Conservation (phyloP, 2,113 vertebrate species). For the Dasyprocta punctata region DNA sequence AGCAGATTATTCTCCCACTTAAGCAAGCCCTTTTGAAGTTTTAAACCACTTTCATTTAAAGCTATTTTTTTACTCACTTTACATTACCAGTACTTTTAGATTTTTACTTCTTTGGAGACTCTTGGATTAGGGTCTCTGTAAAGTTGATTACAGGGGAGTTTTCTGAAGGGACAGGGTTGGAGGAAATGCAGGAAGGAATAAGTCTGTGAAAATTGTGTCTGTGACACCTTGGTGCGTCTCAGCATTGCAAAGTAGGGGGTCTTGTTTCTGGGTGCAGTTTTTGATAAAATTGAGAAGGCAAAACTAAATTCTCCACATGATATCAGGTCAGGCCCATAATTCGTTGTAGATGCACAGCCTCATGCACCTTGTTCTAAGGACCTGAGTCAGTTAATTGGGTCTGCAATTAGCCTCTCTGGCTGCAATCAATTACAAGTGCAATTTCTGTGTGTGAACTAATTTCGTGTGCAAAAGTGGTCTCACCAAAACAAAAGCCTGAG, state of each 20-base stretch:
- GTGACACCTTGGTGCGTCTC: neutral
- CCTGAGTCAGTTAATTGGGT: constrained; percentile 60
- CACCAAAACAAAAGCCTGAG: constrained; percentile 54
- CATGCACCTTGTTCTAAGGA: constrained; percentile 61
- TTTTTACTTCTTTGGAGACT: neutral
- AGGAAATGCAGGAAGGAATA: neutral
- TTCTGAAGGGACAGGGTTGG: neutral
- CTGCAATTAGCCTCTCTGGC: constrained; percentile 72
- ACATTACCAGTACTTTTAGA: neutral
- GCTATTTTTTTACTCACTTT: neutral
- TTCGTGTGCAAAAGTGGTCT: constrained; percentile 63
- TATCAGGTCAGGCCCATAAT: constrained; percentile 51
- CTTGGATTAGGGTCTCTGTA: neutral
- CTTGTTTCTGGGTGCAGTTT: constrained; percentile 22
- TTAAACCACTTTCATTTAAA: constrained; percentile 22
- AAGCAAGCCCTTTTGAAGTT: constrained; percentile 29
- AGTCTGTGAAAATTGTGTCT: neutral
- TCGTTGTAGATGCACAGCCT: constrained; percentile 60
- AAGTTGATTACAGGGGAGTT: neutral
- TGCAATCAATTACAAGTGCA: constrained; percentile 77
- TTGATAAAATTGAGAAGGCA: constrained; percentile 13
- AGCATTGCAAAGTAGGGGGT: neutral
- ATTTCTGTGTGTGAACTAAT: constrained; percentile 78
- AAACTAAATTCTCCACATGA: neutral
- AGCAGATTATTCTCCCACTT: constrained; percentile 3